Percentiles rank a stretch among this genome's conserved stretches.
phyloP scores from a whole-genome alignment of 2,797 vertebrate genomes.

The Mallotus villosus region DNA sequence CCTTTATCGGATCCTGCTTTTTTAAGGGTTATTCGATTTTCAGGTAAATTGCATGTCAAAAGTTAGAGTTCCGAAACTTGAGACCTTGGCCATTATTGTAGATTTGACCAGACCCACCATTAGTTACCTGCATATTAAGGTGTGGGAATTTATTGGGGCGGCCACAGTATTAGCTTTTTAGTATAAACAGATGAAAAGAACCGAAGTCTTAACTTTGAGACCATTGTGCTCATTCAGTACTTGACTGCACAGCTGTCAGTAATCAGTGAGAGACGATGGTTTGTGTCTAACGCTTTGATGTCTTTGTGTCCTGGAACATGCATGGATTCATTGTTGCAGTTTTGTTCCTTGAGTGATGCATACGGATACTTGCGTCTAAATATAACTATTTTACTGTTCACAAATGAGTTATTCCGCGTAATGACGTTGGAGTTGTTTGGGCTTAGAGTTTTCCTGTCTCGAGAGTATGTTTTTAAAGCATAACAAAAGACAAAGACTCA shows the following conservation, averaged over 20 bases:
- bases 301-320: too few species aligned
- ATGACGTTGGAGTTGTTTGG: conserved; percentile 15
- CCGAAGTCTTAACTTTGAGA: neutral
- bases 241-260: conserved; percentile 1
- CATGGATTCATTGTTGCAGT: too few species aligned
- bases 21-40: conserved; percentile 1
- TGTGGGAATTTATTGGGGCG: neutral
- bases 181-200: neutral
- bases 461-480: conserved; percentile 31
- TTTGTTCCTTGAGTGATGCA: too few species aligned
- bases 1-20: neutral
- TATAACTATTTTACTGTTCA: too few species aligned
- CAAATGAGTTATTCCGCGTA: too few species aligned
- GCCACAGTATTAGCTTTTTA: neutral
- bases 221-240: neutral
- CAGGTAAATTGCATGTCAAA: neutral
- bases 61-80: neutral
- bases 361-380: too few species aligned
- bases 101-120: neutral
- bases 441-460: conserved; percentile 26
- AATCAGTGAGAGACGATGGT: conserved; percentile 22
- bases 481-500: conserved; percentile 54
- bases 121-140: neutral
- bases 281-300: neutral
- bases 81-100: neutral